phyloP scores from a whole-genome alignment of 2,888 invertebrate genomes.

The Apamea monoglypha region DNA sequence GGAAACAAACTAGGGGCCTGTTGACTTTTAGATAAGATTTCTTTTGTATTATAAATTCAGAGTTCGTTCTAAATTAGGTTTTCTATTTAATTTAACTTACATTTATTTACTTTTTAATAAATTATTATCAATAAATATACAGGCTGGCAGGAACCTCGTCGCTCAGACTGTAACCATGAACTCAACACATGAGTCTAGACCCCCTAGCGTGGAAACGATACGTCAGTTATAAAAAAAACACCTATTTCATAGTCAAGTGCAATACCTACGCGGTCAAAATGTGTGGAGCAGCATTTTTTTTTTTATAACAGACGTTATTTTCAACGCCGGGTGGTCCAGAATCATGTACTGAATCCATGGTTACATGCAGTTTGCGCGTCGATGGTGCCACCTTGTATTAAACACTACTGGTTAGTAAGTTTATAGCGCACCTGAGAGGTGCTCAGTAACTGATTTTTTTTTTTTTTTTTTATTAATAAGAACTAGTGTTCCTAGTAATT shows the following conservation, averaged over 20 bases:
- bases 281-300: neutral
- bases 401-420: neutral
- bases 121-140: neutral
- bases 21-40: conserved; percentile 62
- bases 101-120: conserved; percentile 6
- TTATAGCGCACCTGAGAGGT: neutral
- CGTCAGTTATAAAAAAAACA: no score
- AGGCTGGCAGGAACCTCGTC: neutral
- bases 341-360: neutral
- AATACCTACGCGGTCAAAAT: no score
- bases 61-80: conserved; percentile 38
- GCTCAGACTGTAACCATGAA: neutral
- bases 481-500: no score
- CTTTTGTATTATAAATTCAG: conserved; percentile 29
- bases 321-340: neutral
- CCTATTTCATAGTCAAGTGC: no score
- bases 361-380: neutral
- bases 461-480: no score
- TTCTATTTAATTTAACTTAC: conserved; percentile 39
- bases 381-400: neutral
- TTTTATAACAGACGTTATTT: neutral
- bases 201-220: neutral
- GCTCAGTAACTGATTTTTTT: conserved; percentile 5
- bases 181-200: neutral
- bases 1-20: conserved; percentile 55